Evolutionary conservation across 2,113 vertebrate genomes (phyloP).

Genomic region (Engraulis encrasicolus): DNA sequence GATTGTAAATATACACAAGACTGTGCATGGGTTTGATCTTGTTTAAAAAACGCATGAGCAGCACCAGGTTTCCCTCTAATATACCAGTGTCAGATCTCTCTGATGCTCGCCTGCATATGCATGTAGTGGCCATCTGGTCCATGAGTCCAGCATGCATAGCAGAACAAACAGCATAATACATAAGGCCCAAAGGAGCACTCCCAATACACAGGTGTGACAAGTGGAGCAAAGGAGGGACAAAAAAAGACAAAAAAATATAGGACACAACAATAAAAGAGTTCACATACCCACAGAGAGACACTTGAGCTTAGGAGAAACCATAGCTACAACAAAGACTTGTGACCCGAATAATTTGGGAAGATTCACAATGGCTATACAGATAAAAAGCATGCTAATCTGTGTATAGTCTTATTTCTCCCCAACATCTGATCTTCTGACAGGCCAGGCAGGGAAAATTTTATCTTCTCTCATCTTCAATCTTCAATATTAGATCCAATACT

Average conservation of each 20-base stretch:
- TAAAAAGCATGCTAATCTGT: no score
- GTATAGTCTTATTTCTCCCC: not conserved
- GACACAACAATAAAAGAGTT: not conserved
- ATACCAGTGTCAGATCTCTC: conserved; percentile 13
- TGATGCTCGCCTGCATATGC: conserved; percentile 22
- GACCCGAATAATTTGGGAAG: no score
- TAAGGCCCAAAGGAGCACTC: conserved; percentile 24
- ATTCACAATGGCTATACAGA: no score
- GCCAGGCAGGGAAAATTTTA: not conserved
- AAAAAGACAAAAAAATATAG: conserved; percentile 42
- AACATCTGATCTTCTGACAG: not conserved
- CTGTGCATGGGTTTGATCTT: not conserved
- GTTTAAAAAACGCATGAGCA: not conserved
- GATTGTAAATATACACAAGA: not conserved
- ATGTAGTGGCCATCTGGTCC: conserved; percentile 29
- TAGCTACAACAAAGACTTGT: not conserved
- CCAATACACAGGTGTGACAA: conserved; percentile 7
- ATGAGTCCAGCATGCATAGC: not conserved
- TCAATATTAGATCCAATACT: not conserved
- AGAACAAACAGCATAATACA: conserved; percentile 7
- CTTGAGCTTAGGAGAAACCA: not conserved
- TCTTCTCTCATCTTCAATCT: not conserved
- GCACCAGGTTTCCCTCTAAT: conserved; percentile 7
- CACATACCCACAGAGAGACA: not conserved
- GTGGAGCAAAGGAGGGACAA: not conserved